These are phyloP conservation scores for Vultur gryphus DNA, from an alignment of 2,797 vertebrate genomes.

Conservation along the genomic window DNA sequence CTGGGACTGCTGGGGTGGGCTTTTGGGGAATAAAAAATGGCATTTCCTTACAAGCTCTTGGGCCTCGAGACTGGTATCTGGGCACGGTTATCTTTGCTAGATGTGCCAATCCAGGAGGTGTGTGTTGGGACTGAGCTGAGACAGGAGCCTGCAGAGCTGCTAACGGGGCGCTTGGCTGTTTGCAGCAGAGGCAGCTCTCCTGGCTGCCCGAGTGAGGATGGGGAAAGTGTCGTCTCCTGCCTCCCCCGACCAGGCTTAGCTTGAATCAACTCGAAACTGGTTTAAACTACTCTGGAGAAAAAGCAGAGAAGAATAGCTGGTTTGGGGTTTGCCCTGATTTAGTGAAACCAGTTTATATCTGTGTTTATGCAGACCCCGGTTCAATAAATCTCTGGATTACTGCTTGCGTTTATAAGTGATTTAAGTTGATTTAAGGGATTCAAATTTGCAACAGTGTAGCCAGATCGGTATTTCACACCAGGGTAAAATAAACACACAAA, in stretches of 20 bases:
- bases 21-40: fast-evolving
- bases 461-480: background rate
- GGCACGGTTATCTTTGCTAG: fast-evolving
- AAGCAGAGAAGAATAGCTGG: background rate
- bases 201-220: background rate
- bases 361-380: background rate
- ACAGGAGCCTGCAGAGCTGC: background rate
- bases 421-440: background rate
- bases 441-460: background rate
- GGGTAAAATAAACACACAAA: background rate
- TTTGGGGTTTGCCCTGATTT: background rate
- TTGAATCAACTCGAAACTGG: background rate
- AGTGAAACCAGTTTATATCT: background rate
- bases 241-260: background rate
- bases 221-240: background rate
- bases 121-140: background rate
- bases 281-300: background rate
- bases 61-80: no score
- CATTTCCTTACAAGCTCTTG: background rate
- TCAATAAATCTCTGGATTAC: background rate
- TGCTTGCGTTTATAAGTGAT: background rate
- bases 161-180: fast-evolving
- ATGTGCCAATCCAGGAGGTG: background rate
- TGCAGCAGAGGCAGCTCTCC: background rate
- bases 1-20: background rate